A percentile compares a stretch with the other conserved stretches of the same genome.
These are phyloP conservation scores for Drosophila phalerata DNA, from an alignment of 2,888 invertebrate species.

Conservation along the genomic window DNA sequence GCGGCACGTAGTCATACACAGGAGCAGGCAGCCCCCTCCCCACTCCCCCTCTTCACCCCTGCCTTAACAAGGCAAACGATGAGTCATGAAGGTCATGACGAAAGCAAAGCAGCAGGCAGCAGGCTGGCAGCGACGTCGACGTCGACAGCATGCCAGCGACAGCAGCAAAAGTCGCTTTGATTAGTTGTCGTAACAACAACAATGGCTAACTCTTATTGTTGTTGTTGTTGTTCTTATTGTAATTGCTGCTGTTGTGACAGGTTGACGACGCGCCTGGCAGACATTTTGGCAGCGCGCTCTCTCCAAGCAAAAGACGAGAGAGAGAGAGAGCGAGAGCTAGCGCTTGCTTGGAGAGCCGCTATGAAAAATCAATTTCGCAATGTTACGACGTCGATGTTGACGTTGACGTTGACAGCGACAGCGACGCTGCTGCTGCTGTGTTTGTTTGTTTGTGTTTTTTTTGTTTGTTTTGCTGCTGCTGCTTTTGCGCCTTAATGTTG, in stretches of 20 bases:
- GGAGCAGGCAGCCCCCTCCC: conserved; percentile 33
- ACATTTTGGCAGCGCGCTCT: conserved; percentile 76
- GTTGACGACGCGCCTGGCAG: conserved; percentile 74
- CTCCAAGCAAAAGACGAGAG: conserved; percentile 1
- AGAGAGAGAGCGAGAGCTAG: conserved; percentile 11
- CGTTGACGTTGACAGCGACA: conserved; percentile 33
- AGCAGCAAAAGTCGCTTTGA: conserved; percentile 72
- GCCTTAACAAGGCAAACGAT: conserved; percentile 74
- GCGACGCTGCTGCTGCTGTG: conserved; percentile 20
- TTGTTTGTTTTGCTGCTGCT: conserved; percentile 37
- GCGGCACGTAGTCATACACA: conserved; percentile 40
- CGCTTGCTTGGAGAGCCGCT: conserved; percentile 39
- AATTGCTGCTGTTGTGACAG: conserved; percentile 53
- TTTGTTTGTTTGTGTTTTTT: conserved; percentile 53
- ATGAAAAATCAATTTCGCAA: conserved; percentile 84
- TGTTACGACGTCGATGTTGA: conserved; percentile 60
- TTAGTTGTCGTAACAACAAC: conserved; percentile 58
- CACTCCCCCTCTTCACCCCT: conserved; percentile 1
- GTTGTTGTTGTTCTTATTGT: conserved; percentile 34
- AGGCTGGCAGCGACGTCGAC: conserved; percentile 31
- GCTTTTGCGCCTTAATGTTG: conserved; percentile 46
- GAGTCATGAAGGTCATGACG: conserved; percentile 86
- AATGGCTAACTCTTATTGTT: conserved; percentile 18
- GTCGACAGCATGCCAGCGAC: conserved; percentile 5
- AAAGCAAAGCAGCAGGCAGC: conserved; percentile 65